Evolutionary conservation across 1,140 invertebrate species (phyloP).

Genomic region (Penaeus indicus): DNA sequence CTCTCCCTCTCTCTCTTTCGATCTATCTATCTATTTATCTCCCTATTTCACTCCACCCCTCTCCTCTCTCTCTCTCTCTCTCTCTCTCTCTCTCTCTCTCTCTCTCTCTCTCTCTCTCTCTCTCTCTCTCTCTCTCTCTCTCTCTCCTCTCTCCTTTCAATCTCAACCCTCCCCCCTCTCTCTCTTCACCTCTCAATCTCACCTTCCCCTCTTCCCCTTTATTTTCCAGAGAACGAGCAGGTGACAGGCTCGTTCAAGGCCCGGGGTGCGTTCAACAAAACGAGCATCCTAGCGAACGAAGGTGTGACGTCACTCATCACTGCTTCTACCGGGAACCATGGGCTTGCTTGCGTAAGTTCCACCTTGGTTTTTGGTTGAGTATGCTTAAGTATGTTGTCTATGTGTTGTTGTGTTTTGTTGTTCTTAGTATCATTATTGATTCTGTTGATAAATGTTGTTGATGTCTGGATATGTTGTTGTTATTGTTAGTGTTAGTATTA

Average conservation of each 20-base stretch:
- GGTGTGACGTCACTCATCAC: slow-evolving; percentile 19
- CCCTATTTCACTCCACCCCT: too few species aligned
- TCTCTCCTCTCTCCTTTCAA: too few species aligned
- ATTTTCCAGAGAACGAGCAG: slow-evolving; percentile 36
- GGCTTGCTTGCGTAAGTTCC: slow-evolving; percentile 38
- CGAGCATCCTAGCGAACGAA: not conserved
- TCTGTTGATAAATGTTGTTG: too few species aligned
- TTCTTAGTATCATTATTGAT: too few species aligned
- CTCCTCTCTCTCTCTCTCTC: not conserved
- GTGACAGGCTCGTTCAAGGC: slow-evolving; percentile 39
- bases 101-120: not conserved
- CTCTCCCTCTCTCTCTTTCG: too few species aligned
- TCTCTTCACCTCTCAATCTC: not conserved
- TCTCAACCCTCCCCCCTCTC: not conserved
- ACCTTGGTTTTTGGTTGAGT: not conserved
- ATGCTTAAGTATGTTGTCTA: not conserved
- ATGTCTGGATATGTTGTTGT: too few species aligned
- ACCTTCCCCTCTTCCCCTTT: too few species aligned
- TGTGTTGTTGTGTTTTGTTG: not conserved
- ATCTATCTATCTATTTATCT: not conserved
- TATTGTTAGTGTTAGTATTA: too few species aligned
- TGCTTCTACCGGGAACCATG: slow-evolving; percentile 47
- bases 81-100: not conserved
- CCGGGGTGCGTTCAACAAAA: slow-evolving; percentile 43
- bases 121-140: too few species aligned